These are phyloP conservation scores for Pimephales promelas DNA, from an alignment of 2,113 vertebrate species.

Conservation along the genomic window DNA sequence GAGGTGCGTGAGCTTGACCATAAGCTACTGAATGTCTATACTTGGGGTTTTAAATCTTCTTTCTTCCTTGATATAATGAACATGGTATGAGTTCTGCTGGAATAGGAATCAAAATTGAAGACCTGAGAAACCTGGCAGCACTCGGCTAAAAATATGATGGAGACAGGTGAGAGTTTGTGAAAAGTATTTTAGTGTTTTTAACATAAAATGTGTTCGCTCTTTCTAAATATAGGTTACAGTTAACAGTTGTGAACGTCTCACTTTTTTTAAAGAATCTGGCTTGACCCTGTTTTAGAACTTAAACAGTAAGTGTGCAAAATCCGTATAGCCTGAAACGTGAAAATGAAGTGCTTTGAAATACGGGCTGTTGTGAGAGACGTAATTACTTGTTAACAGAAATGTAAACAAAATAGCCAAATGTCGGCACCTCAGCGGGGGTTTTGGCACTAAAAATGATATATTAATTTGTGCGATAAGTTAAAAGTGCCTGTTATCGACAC, in stretches of 20 bases:
- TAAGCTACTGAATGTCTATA: constrained; percentile 35
- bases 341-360: background rate
- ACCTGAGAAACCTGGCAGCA: constrained; percentile 32
- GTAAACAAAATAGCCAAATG: background rate
- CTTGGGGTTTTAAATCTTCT: constrained; percentile 45
- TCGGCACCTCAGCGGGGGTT: background rate
- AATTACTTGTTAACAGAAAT: background rate
- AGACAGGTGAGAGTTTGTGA: constrained; percentile 52
- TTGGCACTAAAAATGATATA: background rate
- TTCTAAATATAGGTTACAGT: background rate
- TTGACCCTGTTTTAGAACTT: background rate
- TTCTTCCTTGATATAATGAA: constrained; percentile 42
- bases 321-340: background rate
- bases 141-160: constrained; percentile 50
- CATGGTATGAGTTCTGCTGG: constrained; percentile 40
- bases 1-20: constrained; percentile 44
- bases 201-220: background rate
- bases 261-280: background rate
- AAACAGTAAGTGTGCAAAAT: background rate
- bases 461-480: background rate
- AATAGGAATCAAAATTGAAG: constrained; percentile 44
- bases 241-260: background rate
- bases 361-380: background rate
- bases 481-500: background rate
- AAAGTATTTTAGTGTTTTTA: background rate